Evolutionary conservation across 2,797 vertebrate genomes (phyloP).

Genomic region (Rousettus madagascariensis): DNA sequence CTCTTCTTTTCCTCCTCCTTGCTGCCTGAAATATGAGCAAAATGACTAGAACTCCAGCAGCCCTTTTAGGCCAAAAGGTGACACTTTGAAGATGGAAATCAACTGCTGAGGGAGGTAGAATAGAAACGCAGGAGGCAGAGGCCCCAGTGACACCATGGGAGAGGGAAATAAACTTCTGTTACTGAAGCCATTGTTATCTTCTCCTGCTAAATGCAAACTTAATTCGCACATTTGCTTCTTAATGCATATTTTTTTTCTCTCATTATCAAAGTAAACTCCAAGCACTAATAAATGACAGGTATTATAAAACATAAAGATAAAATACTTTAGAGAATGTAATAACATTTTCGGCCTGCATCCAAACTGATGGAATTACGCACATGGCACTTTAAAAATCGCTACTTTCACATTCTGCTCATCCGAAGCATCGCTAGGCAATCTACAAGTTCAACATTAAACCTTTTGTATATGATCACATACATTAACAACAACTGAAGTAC

Average conservation of each 20-base stretch:
- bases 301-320: constrained; percentile 5
- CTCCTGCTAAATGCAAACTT: not conserved
- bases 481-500: not conserved
- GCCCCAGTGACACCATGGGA: not conserved
- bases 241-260: not conserved
- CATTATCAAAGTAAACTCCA: not conserved
- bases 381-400: not conserved
- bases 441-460: not conserved
- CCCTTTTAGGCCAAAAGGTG: not conserved
- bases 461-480: not conserved
- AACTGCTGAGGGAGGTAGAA: not conserved
- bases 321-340: not conserved
- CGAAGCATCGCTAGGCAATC: not conserved
- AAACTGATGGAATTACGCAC: not conserved
- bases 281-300: not conserved
- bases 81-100: not conserved
- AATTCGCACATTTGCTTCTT: not conserved
- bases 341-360: not conserved
- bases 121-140: not conserved
- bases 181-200: not conserved
- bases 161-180: not conserved
- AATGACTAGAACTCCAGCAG: not conserved
- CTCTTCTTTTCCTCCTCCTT: not conserved
- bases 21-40: not conserved
- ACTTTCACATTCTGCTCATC: not conserved